Base-by-base conservation (phyloP, 2,888 invertebrate species). In the Lasius platythorax region DNA sequence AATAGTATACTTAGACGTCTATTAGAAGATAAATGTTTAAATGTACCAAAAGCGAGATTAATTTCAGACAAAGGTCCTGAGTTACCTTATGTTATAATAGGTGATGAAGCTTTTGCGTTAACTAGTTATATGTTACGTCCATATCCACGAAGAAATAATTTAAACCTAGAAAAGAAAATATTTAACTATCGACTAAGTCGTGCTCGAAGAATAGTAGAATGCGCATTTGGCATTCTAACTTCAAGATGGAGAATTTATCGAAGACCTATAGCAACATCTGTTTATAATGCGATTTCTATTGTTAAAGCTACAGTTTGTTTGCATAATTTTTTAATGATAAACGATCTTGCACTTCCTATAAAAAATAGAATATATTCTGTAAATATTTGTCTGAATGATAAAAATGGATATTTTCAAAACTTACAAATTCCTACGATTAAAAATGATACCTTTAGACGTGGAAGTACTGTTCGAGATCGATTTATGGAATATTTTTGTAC, bases 91-190 rank as follows among this genome's bases (percentile, higher is more conserved):
- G 23, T 66, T 12, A 23, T 66, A 66, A 11, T 66, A 40, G 40
- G n/a, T 23, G 64, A 66, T n/a, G 23, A 66, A 40, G 40, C 64
- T 66, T 63, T 61, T 30, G 58, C 30, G 11, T 30, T 61, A 33
- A 33, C 18, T 4, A 18, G 1, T 8, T 63, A 33, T 33, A 66
- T 66, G 30, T 12, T 61, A 12, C 58, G 30, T 3, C 30, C 58
- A 11, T 61, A 61, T 61, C 3, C 58, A 12, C 28, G 12, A 30
- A 2, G 0, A 12, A 61, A 30, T 12, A 61, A 61, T 61, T 61
- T 61, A 61, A 61, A 28, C 5, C 0, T 61, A 61, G 0, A 61
- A 0, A 61, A 61, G 11, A 61, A 30, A 12, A 11, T 61, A 61
- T 61, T 61, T 12, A 61, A 61, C 2, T 61, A 61, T 61, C 58